Percentiles rank a stretch among this genome's conserved stretches.
Conservation (phyloP, 1,140 invertebrate genomes). For the Steinernema feltiae region DNA sequence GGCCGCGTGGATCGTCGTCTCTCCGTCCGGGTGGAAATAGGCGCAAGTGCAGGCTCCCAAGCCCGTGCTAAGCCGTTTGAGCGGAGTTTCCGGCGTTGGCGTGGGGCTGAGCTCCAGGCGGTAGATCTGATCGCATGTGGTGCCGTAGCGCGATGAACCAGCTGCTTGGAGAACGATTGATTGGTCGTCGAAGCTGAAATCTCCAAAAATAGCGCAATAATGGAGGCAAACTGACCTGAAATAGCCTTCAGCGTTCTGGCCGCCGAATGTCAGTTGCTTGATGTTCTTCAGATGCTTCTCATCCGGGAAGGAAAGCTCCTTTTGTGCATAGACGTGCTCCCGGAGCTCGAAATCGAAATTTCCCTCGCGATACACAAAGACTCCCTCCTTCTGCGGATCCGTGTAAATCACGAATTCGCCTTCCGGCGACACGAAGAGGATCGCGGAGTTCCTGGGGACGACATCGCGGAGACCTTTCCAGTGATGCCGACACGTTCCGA, state of each 20-base stretch:
- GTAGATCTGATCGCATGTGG: constrained; percentile 48
- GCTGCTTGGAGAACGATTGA: constrained; percentile 41
- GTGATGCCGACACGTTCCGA: background rate
- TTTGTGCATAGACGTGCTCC: background rate
- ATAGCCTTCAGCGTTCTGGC: constrained; percentile 46
- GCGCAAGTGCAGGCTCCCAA: constrained; percentile 42
- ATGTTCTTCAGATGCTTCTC: constrained; percentile 43
- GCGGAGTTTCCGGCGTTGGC: constrained; percentile 20
- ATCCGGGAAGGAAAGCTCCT: background rate
- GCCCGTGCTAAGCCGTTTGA: constrained; percentile 39
- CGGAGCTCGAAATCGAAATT: no score
- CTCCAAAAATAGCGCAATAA: background rate
- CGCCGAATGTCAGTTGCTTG: constrained; percentile 44
- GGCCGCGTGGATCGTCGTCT: constrained; percentile 20
- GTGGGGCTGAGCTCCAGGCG: constrained; percentile 37
- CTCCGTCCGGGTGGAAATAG: constrained; percentile 33
- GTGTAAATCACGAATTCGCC: background rate
- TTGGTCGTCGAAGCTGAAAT: constrained; percentile 38
- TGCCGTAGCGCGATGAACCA: constrained; percentile 31
- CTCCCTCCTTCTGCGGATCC: background rate
- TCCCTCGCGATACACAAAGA: background rate
- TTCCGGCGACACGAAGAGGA: background rate
- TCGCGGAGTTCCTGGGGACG: background rate
- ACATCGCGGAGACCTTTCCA: background rate
- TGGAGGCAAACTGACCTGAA: constrained; percentile 21